These are phyloP conservation scores for Echinarachnius parma DNA, from an alignment of 53 echinoderm and acorn worm species.

Conservation along the genomic window DNA sequence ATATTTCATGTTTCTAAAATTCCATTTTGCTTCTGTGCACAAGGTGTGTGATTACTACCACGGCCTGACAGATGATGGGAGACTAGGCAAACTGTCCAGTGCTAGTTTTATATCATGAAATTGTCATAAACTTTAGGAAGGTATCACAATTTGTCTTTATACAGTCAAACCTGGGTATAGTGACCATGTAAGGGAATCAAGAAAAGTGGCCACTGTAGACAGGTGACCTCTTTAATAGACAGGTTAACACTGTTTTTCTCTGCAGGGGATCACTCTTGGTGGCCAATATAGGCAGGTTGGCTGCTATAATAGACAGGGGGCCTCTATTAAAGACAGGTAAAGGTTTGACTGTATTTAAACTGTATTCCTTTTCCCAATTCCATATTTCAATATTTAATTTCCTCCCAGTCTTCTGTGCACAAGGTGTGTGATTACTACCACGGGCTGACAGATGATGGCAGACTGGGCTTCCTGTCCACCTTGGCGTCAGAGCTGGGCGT, in stretches of 20 bases:
- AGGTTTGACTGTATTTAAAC: not conserved
- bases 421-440: constrained; percentile 29
- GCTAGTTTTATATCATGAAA: too few species aligned
- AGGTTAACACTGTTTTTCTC: too few species aligned
- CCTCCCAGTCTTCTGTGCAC: constrained; percentile 16
- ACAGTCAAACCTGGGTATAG: too few species aligned
- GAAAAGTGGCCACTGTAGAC: too few species aligned
- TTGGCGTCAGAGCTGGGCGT: constrained; percentile 31
- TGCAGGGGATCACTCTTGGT: too few species aligned
- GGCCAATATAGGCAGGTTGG: too few species aligned
- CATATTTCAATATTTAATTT: not conserved
- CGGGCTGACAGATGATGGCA: constrained; percentile 1
- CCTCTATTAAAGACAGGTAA: too few species aligned
- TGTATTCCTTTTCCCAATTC: not conserved
- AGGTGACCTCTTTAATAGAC: too few species aligned
- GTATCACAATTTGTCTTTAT: too few species aligned
- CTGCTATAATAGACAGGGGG: too few species aligned
- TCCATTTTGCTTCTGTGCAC: constrained; percentile 6
- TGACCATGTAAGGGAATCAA: too few species aligned
- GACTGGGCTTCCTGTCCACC: constrained; percentile 9
- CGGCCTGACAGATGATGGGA: not conserved
- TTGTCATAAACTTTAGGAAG: too few species aligned
- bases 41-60: constrained; percentile 29
- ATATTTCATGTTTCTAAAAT: not conserved
- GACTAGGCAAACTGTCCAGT: constrained; percentile 1